These are phyloP conservation scores for Rhaphigaster nebulosa DNA, from an alignment of 2,888 invertebrate species.

Conservation along the genomic window DNA sequence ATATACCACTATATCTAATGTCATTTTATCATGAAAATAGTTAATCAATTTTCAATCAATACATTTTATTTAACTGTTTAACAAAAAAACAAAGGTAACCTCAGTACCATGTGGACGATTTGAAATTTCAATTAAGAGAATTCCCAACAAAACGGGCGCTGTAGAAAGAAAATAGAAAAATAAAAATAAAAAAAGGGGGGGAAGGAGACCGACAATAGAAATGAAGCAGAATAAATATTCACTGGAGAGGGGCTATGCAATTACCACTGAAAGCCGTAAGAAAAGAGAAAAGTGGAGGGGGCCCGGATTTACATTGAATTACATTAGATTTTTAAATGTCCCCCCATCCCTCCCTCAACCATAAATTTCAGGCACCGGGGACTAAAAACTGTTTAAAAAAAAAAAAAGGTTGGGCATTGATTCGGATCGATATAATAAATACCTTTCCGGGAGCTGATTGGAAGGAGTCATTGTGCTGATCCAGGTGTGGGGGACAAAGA, in stretches of 20 bases:
- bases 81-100: background rate
- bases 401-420: slow-evolving; percentile 53
- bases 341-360: slow-evolving; percentile 46
- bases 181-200: background rate
- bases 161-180: slow-evolving; percentile 14
- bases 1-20: too few species aligned
- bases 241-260: slow-evolving; percentile 45
- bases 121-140: slow-evolving; percentile 48
- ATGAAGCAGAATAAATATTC: slow-evolving; percentile 47
- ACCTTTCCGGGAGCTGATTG: slow-evolving; percentile 39
- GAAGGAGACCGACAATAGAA: slow-evolving; percentile 24
- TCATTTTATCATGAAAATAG: too few species aligned
- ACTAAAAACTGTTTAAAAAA: slow-evolving; percentile 53
- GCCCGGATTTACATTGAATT: slow-evolving; percentile 57
- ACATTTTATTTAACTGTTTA: background rate
- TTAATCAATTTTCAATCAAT: background rate
- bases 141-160: background rate
- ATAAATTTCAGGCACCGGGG: slow-evolving; percentile 52
- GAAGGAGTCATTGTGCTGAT: background rate
- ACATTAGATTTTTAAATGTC: slow-evolving; percentile 59
- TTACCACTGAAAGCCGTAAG: slow-evolving; percentile 53
- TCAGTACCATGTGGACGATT: background rate
- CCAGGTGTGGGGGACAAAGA: slow-evolving; percentile 30
- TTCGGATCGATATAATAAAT: slow-evolving; percentile 56
- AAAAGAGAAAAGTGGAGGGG: slow-evolving; percentile 31